Conservation (phyloP, 2,888 invertebrate species). For the Noctua janthina region DNA sequence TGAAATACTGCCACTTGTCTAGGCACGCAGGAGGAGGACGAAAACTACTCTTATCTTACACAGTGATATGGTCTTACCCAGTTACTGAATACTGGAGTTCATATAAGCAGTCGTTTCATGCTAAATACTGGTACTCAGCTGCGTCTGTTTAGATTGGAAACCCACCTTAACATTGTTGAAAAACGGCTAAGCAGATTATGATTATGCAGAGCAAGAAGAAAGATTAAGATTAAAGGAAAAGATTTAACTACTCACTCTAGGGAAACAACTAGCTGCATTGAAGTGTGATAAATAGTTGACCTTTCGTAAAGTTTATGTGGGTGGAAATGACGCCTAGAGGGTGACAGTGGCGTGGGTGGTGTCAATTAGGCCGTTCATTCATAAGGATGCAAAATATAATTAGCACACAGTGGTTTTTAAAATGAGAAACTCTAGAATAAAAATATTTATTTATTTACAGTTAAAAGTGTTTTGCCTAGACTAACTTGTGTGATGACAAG, state of each 20-base stretch:
- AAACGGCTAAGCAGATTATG: neutral
- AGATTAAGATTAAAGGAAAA: neutral
- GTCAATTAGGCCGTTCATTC: neutral
- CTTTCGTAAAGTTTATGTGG: neutral
- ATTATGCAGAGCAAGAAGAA: neutral
- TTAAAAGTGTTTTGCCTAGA: too few species aligned
- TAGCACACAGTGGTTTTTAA: neutral
- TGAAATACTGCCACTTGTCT: neutral
- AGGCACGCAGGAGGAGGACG: neutral
- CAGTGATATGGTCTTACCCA: neutral
- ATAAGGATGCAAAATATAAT: neutral
- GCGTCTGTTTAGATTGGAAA: neutral
- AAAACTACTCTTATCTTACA: neutral
- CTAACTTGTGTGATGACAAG: too few species aligned
- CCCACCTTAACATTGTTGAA: neutral
- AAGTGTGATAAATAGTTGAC: constrained; percentile 4
- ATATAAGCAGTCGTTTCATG: neutral
- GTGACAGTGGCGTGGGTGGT: neutral
- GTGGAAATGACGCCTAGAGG: neutral
- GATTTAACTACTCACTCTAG: neutral
- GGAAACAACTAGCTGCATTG: neutral
- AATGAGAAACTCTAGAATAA: neutral
- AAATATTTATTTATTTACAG: too few species aligned
- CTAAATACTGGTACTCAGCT: neutral
- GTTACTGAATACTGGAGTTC: neutral